phyloP scores from a whole-genome alignment of 2,113 vertebrate species.

The Centropus unirufus region DNA sequence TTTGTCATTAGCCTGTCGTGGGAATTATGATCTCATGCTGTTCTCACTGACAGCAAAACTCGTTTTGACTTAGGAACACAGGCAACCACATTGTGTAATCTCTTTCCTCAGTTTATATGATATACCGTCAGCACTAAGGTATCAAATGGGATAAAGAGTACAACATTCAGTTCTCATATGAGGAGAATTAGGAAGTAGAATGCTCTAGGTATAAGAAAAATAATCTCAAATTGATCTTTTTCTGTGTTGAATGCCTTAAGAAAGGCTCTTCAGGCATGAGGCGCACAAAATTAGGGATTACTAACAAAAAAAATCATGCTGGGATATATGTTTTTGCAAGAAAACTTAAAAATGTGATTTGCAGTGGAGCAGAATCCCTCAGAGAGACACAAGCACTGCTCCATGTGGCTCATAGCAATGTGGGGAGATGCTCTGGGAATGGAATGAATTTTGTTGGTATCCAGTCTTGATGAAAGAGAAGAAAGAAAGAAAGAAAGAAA shows the following conservation, averaged over 20 bases:
- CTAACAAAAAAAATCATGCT: neutral
- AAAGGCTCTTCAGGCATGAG: neutral
- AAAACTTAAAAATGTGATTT: neutral
- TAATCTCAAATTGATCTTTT: neutral
- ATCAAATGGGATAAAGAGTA: neutral
- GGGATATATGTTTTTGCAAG: neutral
- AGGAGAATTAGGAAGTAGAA: neutral
- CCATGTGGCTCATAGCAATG: neutral
- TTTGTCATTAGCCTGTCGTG: slow-evolving; percentile 25
- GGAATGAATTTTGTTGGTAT: no score
- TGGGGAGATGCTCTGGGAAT: neutral
- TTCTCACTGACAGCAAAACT: neutral
- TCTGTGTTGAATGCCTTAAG: neutral
- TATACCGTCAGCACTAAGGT: neutral
- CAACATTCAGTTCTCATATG: neutral
- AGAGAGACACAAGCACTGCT: neutral
- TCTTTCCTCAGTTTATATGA: slow-evolving; percentile 46
- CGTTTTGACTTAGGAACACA: neutral
- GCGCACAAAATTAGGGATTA: neutral
- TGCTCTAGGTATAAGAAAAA: neutral
- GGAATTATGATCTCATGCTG: slow-evolving; percentile 17
- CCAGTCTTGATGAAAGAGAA: no score
- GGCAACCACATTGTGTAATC: slow-evolving; percentile 3
- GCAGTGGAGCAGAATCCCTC: neutral
- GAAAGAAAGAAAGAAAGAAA: neutral